Percentiles rank a stretch among this genome's conserved stretches.
Evolutionary conservation across 2,797 vertebrate genomes (phyloP).

Genomic region (Craterocephalus amniculus): DNA sequence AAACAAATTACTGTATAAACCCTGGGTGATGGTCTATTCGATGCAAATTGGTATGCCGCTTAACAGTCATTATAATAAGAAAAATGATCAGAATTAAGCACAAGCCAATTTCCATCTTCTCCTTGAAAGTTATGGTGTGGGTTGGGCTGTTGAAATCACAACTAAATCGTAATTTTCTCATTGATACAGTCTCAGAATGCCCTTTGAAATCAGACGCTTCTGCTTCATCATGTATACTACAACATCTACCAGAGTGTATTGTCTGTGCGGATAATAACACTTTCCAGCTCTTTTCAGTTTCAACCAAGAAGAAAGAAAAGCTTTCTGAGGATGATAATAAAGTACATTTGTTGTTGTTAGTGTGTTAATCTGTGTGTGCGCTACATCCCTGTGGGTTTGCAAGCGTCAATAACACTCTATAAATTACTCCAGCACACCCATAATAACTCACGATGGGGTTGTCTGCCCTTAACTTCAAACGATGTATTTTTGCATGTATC

Average conservation of each 20-base stretch:
- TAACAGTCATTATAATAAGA: slow-evolving; percentile 77
- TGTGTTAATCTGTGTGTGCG: slow-evolving; percentile 36
- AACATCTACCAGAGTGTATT: slow-evolving; percentile 81
- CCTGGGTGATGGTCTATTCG: slow-evolving; percentile 64
- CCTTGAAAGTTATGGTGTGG: slow-evolving; percentile 63
- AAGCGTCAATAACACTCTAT: slow-evolving; percentile 80
- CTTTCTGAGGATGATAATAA: slow-evolving; percentile 46
- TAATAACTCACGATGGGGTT: slow-evolving; percentile 76
- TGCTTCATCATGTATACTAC: slow-evolving; percentile 78
- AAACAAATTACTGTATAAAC: slow-evolving; percentile 53
- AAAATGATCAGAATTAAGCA: slow-evolving; percentile 74
- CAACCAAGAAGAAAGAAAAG: slow-evolving; percentile 37
- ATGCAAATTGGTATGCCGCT: slow-evolving; percentile 63
- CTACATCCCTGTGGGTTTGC: slow-evolving; percentile 73
- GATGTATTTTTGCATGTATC: slow-evolving; percentile 64
- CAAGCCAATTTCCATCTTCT: slow-evolving; percentile 71
- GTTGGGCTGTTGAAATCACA: slow-evolving; percentile 78
- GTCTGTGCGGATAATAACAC: slow-evolving; percentile 65
- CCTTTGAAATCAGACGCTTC: slow-evolving; percentile 72
- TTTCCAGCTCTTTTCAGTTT: slow-evolving; percentile 47
- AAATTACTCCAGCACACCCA: slow-evolving; percentile 73
- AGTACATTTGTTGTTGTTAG: slow-evolving; percentile 54
- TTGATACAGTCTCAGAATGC: slow-evolving; percentile 74
- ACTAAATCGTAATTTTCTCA: slow-evolving; percentile 85
- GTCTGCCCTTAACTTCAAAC: slow-evolving; percentile 81